Percentiles rank a stretch among this genome's conserved stretches.
Evolutionary conservation across 1,140 invertebrate genomes (phyloP).

Genomic region (Procambarus clarkii): DNA sequence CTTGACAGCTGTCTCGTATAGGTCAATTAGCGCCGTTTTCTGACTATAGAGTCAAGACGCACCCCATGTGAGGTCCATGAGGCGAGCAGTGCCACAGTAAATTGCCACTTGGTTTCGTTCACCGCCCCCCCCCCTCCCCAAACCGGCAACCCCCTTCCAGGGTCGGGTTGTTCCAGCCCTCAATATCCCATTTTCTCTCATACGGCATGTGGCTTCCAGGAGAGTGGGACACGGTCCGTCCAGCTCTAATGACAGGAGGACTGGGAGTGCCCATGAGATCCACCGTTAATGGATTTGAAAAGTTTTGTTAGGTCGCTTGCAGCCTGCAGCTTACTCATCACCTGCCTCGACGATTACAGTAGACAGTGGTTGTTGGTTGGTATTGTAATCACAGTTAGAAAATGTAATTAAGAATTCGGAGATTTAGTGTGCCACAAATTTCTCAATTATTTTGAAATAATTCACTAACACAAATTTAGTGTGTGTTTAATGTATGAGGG

Average conservation of each 20-base stretch:
- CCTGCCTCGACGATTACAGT: too few relatives aligned
- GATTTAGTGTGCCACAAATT: too few relatives aligned
- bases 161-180: slow-evolving; percentile 30
- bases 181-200: slow-evolving; percentile 60
- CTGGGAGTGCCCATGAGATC: too few relatives aligned
- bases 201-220: slow-evolving; percentile 37
- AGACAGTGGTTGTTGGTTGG: too few relatives aligned
- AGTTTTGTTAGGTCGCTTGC: too few relatives aligned
- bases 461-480: too few relatives aligned
- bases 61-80: background rate
- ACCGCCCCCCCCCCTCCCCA: slow-evolving; percentile 24
- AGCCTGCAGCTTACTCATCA: too few relatives aligned
- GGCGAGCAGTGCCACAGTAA: background rate
- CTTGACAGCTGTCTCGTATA: background rate
- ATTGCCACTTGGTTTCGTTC: slow-evolving; percentile 54
- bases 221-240: slow-evolving; percentile 6
- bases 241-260: background rate
- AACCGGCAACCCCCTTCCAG: slow-evolving; percentile 48
- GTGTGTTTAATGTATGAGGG: too few relatives aligned
- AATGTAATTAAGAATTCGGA: too few relatives aligned
- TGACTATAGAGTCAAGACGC: slow-evolving; percentile 17
- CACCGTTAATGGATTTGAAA: too few relatives aligned
- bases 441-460: too few relatives aligned
- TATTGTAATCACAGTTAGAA: too few relatives aligned
- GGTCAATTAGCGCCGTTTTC: slow-evolving; percentile 43